Conservation (phyloP, 2,888 invertebrate species). For the Scaeva pyrastri region DNA sequence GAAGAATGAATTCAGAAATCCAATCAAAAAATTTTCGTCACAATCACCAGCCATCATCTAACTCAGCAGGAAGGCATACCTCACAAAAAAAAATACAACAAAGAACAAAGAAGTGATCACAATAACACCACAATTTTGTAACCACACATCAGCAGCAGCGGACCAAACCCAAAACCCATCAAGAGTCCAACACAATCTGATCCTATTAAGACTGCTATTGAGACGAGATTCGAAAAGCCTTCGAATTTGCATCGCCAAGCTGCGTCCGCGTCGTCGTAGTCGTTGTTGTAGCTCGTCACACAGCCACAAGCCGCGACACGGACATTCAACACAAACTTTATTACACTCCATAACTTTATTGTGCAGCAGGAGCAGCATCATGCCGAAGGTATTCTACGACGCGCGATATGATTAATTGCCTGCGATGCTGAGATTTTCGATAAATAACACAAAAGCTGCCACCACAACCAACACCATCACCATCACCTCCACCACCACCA, state of each 20-base stretch:
- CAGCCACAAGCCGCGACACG: conserved; percentile 28
- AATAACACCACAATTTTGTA: conserved; percentile 58
- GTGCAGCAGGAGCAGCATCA: conserved; percentile 3
- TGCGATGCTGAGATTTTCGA: conserved; percentile 73
- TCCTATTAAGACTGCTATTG: conserved; percentile 20
- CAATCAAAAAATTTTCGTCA: conserved; percentile 73
- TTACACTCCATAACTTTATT: conserved; percentile 66
- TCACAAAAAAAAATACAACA: not conserved
- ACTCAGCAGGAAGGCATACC: conserved; percentile 28
- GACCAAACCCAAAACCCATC: conserved; percentile 40
- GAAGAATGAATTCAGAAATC: conserved; percentile 60
- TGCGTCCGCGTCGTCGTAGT: not conserved
- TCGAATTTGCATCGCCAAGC: conserved; percentile 63
- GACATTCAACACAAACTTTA: conserved; percentile 62
- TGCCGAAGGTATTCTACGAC: conserved; percentile 63
- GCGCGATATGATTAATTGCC: conserved; percentile 76
- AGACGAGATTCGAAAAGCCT: not conserved
- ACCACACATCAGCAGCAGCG: not conserved
- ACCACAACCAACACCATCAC: conserved; percentile 48
- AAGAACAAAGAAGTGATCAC: conserved; percentile 63
- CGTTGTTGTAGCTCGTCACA: not conserved
- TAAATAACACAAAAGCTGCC: conserved; percentile 76
- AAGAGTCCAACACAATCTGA: conserved; percentile 49
- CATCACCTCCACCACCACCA: conserved; percentile 6
- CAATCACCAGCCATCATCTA: conserved; percentile 55